These are phyloP conservation scores for Synergus laeviventris DNA, from an alignment of 2,888 invertebrate genomes.

Conservation along the genomic window DNA sequence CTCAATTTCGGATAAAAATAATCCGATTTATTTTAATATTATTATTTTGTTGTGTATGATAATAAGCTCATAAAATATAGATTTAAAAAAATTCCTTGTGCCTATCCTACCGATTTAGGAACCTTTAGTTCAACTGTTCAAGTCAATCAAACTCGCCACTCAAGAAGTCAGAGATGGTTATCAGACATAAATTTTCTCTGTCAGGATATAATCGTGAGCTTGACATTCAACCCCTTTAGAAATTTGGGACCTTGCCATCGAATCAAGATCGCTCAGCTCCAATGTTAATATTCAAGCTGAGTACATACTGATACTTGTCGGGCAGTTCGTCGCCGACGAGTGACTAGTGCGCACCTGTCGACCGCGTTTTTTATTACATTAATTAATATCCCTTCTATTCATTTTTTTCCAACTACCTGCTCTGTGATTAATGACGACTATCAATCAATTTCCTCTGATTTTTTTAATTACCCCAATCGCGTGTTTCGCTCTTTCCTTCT, in stretches of 20 bases:
- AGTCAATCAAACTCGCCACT: too few relatives aligned
- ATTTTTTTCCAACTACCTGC: background rate
- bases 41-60: too few relatives aligned
- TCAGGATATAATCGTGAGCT: slow-evolving; percentile 60
- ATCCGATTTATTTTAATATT: too few relatives aligned
- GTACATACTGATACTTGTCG: slow-evolving; percentile 48
- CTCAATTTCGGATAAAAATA: too few relatives aligned
- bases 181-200: background rate
- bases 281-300: slow-evolving; percentile 63
- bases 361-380: background rate
- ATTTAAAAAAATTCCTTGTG: too few relatives aligned
- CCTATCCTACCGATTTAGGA: too few relatives aligned
- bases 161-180: background rate
- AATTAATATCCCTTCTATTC: slow-evolving; percentile 1
- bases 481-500: background rate
- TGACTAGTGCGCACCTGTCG: slow-evolving; percentile 59
- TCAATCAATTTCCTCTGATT: slow-evolving; percentile 7
- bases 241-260: slow-evolving; percentile 72
- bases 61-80: too few relatives aligned
- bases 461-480: background rate
- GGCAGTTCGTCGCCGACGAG: slow-evolving; percentile 65
- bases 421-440: slow-evolving; percentile 12
- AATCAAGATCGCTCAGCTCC: slow-evolving; percentile 64
- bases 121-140: too few relatives aligned
- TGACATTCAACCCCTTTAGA: slow-evolving; percentile 74